phyloP scores from a whole-genome alignment of 2,797 vertebrate species.

The Masticophis lateralis region DNA sequence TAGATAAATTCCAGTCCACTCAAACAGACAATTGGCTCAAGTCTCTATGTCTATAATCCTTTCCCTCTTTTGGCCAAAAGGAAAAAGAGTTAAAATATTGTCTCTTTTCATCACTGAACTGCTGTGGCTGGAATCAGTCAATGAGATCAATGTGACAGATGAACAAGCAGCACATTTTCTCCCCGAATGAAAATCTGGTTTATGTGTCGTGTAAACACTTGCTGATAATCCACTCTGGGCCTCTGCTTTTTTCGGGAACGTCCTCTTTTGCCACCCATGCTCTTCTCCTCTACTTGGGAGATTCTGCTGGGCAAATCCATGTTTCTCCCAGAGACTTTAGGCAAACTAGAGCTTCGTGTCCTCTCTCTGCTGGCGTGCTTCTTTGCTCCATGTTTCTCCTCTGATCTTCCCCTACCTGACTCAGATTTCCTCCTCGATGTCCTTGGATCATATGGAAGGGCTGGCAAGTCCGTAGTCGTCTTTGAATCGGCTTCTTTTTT shows the following conservation, averaged over 20 bases:
- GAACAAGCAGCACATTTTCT: slow-evolving; percentile 90
- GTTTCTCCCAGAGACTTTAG: slow-evolving; percentile 63
- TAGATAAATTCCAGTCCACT: neutral
- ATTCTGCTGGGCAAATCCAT: slow-evolving; percentile 65
- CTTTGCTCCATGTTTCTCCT: slow-evolving; percentile 65
- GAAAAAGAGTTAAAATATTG: slow-evolving; percentile 27
- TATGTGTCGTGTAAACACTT: slow-evolving; percentile 88
- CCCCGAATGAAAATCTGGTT: slow-evolving; percentile 97
- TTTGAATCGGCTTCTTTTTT: slow-evolving; percentile 67
- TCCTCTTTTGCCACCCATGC: slow-evolving; percentile 50
- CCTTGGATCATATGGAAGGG: slow-evolving; percentile 68
- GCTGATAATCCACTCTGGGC: slow-evolving; percentile 82
- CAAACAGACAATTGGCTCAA: slow-evolving; percentile 36
- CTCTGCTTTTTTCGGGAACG: slow-evolving; percentile 67
- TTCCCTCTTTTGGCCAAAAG: neutral
- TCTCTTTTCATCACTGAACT: slow-evolving; percentile 54
- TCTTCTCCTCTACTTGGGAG: slow-evolving; percentile 62
- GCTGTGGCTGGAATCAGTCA: slow-evolving; percentile 59
- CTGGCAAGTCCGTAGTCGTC: slow-evolving; percentile 59
- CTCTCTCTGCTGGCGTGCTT: slow-evolving; percentile 59
- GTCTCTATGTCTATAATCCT: slow-evolving; percentile 28
- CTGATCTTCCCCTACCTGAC: slow-evolving; percentile 65
- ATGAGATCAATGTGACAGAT: slow-evolving; percentile 80
- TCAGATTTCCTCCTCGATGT: slow-evolving; percentile 60
- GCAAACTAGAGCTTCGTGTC: slow-evolving; percentile 53